A percentile compares a stretch with the other conserved stretches of the same genome.
Evolutionary conservation across 2,888 invertebrate species (phyloP).

Genomic region (Drosophila yooni): DNA sequence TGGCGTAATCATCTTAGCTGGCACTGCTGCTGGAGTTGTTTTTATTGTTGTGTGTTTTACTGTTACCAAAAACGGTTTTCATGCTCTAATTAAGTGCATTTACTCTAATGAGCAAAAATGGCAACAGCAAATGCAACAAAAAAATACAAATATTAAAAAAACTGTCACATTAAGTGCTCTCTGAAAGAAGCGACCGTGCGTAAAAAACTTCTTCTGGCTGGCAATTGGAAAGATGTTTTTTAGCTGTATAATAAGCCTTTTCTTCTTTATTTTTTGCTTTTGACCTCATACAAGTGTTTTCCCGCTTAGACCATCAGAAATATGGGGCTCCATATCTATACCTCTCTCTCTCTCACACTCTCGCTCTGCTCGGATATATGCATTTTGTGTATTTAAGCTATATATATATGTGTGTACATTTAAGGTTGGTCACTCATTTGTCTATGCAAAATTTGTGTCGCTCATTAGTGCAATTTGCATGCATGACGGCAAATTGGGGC

Average conservation of each 20-base stretch:
- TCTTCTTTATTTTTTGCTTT: slow-evolving; percentile 10
- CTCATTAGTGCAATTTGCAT: slow-evolving; percentile 80
- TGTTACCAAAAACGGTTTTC: slow-evolving; percentile 46
- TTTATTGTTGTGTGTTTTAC: slow-evolving; percentile 18
- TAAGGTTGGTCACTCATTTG: slow-evolving; percentile 59
- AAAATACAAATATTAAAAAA: slow-evolving; percentile 10
- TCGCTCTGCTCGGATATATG: not conserved
- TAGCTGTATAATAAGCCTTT: slow-evolving; percentile 3
- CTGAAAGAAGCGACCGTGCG: slow-evolving; percentile 62
- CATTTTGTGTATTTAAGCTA: slow-evolving; percentile 6
- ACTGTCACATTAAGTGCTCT: slow-evolving; percentile 43
- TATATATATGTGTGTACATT: not conserved
- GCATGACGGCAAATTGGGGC: slow-evolving; percentile 74
- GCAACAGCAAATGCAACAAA: slow-evolving; percentile 38
- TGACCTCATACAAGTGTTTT: slow-evolving; percentile 54
- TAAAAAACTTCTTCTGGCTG: slow-evolving; percentile 57
- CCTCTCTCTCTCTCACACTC: not conserved
- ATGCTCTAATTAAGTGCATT: slow-evolving; percentile 79
- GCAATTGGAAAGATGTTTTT: not conserved
- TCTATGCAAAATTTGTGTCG: slow-evolving; percentile 74
- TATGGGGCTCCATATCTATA: slow-evolving; percentile 12
- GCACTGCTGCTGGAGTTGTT: slow-evolving; percentile 1
- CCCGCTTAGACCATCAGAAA: slow-evolving; percentile 31
- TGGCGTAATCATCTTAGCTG: slow-evolving; percentile 65
- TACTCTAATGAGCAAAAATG: slow-evolving; percentile 80